Evolutionary conservation across 2,797 vertebrate genomes (phyloP).

Genomic region (Aphelocoma californica): DNA sequence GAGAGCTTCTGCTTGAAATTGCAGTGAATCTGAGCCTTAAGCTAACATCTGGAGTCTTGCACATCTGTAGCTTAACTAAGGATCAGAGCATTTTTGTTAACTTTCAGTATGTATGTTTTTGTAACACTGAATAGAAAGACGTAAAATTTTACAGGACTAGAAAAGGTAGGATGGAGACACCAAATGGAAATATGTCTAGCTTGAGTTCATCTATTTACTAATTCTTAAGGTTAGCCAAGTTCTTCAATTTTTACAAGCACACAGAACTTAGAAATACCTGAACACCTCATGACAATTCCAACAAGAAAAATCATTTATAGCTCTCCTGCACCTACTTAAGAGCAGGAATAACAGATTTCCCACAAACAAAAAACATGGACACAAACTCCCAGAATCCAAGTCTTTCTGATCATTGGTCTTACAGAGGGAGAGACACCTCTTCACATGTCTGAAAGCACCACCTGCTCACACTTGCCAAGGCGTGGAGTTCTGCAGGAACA

Average conservation of each 20-base stretch:
- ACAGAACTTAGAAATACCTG: background rate
- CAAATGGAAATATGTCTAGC: background rate
- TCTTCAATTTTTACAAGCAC: background rate
- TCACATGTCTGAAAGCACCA: background rate
- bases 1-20: slow-evolving; percentile 3
- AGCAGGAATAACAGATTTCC: background rate
- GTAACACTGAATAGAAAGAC: background rate
- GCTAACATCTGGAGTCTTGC: slow-evolving; percentile 18
- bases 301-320: background rate
- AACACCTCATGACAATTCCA: background rate
- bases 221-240: background rate
- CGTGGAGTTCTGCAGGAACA: background rate
- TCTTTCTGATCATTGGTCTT: background rate
- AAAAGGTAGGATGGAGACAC: background rate
- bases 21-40: background rate
- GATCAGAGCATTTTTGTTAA: background rate
- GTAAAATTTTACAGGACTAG: background rate
- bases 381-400: background rate
- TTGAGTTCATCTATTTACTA: background rate
- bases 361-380: background rate
- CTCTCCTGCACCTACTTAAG: background rate
- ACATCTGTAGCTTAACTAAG: background rate
- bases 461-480: background rate
- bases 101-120: background rate
- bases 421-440: background rate